phyloP scores from a whole-genome alignment of 2,888 invertebrate species.

The Colletes collaris region DNA sequence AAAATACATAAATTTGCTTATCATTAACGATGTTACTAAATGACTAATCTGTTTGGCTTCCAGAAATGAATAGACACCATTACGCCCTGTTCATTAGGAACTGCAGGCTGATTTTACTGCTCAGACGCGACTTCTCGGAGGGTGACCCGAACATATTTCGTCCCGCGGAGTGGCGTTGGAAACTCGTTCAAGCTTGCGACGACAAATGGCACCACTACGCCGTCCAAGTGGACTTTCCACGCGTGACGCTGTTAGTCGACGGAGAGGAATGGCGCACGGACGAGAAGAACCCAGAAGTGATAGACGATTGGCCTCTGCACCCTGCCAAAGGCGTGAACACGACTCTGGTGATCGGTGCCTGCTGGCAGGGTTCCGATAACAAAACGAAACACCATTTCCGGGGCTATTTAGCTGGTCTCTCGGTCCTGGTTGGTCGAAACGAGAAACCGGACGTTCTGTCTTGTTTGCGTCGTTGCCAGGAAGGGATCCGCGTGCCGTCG shows the following conservation, averaged over 20 bases:
- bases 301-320: slow-evolving; percentile 99
- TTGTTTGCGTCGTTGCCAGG: slow-evolving; percentile 93
- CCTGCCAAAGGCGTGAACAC: slow-evolving; percentile 97
- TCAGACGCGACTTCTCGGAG: slow-evolving; percentile 95
- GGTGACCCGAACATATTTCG: slow-evolving; percentile 97
- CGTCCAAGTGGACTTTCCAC: slow-evolving; percentile 95
- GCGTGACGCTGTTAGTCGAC: slow-evolving; percentile 94
- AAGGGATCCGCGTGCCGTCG: slow-evolving; percentile 87
- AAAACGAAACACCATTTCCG: slow-evolving; percentile 95
- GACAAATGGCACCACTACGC: slow-evolving; percentile 99
- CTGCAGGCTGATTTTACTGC: slow-evolving; percentile 96
- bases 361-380: slow-evolving; percentile 98
- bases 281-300: slow-evolving; percentile 96
- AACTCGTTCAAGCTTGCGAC: slow-evolving; percentile 97
- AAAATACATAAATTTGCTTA: too few species aligned
- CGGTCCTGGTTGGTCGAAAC: slow-evolving; percentile 89
- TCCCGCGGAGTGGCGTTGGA: slow-evolving; percentile 99
- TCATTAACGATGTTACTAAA: not conserved
- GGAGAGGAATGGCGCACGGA: slow-evolving; percentile 88
- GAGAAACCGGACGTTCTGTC: slow-evolving; percentile 90
- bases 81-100: slow-evolving; percentile 98
- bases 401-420: slow-evolving; percentile 95
- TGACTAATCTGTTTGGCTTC: slow-evolving; percentile 66
- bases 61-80: slow-evolving; percentile 99
- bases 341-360: slow-evolving; percentile 96